Percentiles rank a stretch among this genome's conserved stretches.
These are phyloP conservation scores for Xerus rutilus DNA, from an alignment of 2,797 vertebrate genomes.

Conservation along the genomic window DNA sequence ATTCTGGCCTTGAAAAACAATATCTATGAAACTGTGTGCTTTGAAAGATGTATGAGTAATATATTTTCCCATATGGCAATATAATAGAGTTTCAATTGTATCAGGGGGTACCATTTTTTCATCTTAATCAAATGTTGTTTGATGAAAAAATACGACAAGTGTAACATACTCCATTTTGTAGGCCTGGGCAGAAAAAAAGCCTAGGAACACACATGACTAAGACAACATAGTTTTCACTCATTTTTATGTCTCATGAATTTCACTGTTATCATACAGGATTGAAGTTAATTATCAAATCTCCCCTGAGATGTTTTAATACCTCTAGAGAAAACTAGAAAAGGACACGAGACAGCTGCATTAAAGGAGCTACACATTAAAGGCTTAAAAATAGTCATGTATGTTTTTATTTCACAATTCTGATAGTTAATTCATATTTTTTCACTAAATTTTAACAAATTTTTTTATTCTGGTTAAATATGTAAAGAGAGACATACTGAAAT, in stretches of 20 bases:
- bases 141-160: background rate
- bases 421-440: background rate
- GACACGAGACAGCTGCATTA: background rate
- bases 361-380: background rate
- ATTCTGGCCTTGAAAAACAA: background rate
- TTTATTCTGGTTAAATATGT: background rate
- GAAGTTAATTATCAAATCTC: background rate
- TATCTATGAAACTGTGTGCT: background rate
- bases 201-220: background rate
- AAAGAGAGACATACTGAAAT: background rate
- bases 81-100: background rate
- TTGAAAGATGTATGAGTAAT: background rate
- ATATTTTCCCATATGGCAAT: background rate
- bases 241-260: background rate
- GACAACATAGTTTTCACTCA: background rate
- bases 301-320: background rate
- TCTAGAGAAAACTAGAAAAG: background rate
- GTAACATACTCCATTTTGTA: background rate
- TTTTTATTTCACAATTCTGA: background rate
- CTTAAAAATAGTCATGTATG: background rate
- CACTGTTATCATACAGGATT: background rate
- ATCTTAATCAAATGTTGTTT: background rate
- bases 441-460: background rate
- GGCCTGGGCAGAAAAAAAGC: background rate
- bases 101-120: background rate